Percentiles rank a stretch among this genome's conserved stretches.
These are phyloP conservation scores for Lagorchestes hirsutus DNA, from an alignment of 2,797 vertebrate genomes.

Conservation along the genomic window DNA sequence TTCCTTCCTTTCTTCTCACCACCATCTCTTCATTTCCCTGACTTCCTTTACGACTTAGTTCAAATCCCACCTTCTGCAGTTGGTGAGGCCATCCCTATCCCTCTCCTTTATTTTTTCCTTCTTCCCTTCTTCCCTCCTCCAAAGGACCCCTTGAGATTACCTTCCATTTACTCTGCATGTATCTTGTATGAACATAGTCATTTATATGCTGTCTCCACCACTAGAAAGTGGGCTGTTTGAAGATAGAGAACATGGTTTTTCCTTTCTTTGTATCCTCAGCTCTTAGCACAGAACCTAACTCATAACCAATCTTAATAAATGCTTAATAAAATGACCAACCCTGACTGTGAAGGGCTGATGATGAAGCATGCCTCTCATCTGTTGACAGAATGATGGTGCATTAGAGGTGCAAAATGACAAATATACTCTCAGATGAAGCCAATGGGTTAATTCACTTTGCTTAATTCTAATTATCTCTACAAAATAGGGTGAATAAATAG, in stretches of 20 bases:
- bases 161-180: neutral
- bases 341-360: neutral
- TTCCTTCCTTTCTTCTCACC: neutral
- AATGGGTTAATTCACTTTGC: neutral
- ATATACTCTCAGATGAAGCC: neutral
- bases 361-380: neutral
- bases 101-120: neutral
- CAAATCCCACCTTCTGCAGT: neutral
- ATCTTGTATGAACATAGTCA: neutral
- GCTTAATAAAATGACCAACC: neutral
- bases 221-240: neutral
- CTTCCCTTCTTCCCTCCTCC: neutral
- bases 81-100: too few relatives aligned
- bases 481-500: neutral
- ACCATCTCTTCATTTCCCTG: neutral
- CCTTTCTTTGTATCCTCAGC: neutral
- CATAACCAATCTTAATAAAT: neutral
- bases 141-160: neutral
- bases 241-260: neutral
- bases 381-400: neutral
- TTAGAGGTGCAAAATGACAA: neutral
- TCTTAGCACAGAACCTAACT: neutral
- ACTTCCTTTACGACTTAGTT: neutral
- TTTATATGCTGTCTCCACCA: neutral
- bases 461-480: neutral